These are phyloP conservation scores for Drosophila crucigera DNA, from an alignment of 2,888 invertebrate genomes.

Conservation along the genomic window DNA sequence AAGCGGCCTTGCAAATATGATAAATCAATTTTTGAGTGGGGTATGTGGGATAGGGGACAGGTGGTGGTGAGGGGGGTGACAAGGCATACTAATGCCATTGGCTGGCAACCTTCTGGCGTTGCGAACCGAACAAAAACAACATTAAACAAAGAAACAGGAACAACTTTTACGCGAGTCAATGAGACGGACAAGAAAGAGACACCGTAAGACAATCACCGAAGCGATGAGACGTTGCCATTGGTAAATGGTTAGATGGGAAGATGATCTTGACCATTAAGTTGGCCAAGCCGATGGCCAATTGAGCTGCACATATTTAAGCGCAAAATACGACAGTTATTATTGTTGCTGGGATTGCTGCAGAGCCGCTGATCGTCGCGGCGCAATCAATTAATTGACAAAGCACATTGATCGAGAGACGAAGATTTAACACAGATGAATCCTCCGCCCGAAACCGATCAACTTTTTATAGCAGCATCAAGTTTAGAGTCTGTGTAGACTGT, in stretches of 20 bases:
- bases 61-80: background rate
- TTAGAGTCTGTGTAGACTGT: background rate
- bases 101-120: slow-evolving; percentile 46
- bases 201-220: slow-evolving; percentile 50
- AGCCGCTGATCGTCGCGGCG: slow-evolving; percentile 44
- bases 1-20: slow-evolving; percentile 66
- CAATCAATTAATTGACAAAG: slow-evolving; percentile 79
- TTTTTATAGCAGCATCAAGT: slow-evolving; percentile 37
- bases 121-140: slow-evolving; percentile 13
- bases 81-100: slow-evolving; percentile 15
- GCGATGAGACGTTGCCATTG: slow-evolving; percentile 27
- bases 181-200: slow-evolving; percentile 31
- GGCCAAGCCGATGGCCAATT: slow-evolving; percentile 52
- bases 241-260: slow-evolving; percentile 25
- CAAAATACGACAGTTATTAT: slow-evolving; percentile 78
- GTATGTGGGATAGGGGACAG: background rate
- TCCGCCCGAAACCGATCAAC: slow-evolving; percentile 45
- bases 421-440: slow-evolving; percentile 25
- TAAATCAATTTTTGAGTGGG: slow-evolving; percentile 69
- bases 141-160: slow-evolving; percentile 36
- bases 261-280: slow-evolving; percentile 51
- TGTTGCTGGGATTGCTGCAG: slow-evolving; percentile 39
- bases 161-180: slow-evolving; percentile 62
- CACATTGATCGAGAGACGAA: slow-evolving; percentile 29
- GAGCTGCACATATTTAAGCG: slow-evolving; percentile 76